Evolutionary conservation across 2,113 vertebrate species (phyloP).

Genomic region (Acrocephalus arundinaceus): DNA sequence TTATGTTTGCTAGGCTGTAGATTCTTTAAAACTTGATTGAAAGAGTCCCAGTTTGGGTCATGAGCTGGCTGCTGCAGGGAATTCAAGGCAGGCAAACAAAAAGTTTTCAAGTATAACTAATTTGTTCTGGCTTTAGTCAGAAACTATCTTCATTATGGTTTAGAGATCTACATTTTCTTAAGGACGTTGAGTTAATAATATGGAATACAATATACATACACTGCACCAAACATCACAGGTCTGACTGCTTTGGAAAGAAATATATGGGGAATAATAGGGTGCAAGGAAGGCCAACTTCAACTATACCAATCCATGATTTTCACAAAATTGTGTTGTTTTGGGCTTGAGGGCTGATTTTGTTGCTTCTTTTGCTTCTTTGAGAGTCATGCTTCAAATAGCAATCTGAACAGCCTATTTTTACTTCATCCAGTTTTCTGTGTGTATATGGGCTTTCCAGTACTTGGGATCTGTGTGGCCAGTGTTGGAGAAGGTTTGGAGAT

Average conservation of each 20-base stretch:
- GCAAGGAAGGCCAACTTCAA: neutral
- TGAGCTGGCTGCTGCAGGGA: neutral
- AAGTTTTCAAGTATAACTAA: conserved; percentile 42
- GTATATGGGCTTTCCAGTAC: neutral
- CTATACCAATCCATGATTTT: neutral
- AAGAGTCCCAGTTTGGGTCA: neutral
- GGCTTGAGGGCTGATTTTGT: neutral
- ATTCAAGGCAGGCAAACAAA: neutral
- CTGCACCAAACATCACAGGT: neutral
- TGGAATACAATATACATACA: neutral
- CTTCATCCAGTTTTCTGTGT: neutral
- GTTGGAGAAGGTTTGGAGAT: neutral
- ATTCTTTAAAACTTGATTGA: conserved; percentile 29
- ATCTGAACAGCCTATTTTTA: neutral
- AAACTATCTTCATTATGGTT: conserved; percentile 16
- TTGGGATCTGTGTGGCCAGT: neutral
- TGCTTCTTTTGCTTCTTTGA: neutral
- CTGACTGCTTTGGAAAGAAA: neutral
- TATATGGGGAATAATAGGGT: neutral
- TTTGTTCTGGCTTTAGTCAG: conserved; percentile 51
- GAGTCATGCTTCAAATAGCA: neutral
- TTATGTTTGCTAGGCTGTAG: neutral
- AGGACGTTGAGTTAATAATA: neutral
- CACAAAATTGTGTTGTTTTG: neutral
- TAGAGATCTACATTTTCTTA: neutral